Evolutionary conservation across 2,797 vertebrate genomes (phyloP).

Genomic region (Cichlasoma orientale): DNA sequence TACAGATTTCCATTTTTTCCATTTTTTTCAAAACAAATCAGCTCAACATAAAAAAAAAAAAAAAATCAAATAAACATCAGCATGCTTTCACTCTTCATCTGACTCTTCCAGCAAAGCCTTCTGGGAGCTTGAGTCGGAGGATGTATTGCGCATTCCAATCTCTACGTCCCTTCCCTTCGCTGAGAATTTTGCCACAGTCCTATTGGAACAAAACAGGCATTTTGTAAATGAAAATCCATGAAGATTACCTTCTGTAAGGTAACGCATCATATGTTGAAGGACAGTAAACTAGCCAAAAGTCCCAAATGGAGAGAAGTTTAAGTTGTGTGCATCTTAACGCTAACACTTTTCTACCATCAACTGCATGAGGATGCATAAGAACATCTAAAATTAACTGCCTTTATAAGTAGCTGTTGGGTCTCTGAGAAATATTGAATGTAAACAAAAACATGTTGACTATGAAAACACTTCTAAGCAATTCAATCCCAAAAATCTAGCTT

Average conservation of each 20-base stretch:
- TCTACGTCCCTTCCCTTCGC: conserved; percentile 70
- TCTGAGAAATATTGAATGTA: conserved; percentile 22
- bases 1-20: not conserved
- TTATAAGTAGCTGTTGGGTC: not conserved
- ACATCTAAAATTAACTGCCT: not conserved
- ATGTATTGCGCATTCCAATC: conserved; percentile 81
- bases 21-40: not conserved
- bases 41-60: not conserved
- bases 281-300: not conserved
- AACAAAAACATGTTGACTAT: conserved; percentile 19
- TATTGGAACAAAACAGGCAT: conserved; percentile 53
- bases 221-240: no score
- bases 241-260: not conserved
- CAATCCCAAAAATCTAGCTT: not conserved
- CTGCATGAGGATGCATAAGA: not conserved
- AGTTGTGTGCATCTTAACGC: not conserved
- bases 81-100: conserved; percentile 86
- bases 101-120: conserved; percentile 86
- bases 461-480: not conserved
- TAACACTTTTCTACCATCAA: not conserved
- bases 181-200: conserved; percentile 69
- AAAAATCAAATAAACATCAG: not conserved
- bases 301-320: not conserved
- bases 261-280: not conserved
- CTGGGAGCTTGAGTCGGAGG: conserved; percentile 65